Evolutionary conservation across 2,113 vertebrate genomes (phyloP).

Genomic region (Fukomys damarensis): DNA sequence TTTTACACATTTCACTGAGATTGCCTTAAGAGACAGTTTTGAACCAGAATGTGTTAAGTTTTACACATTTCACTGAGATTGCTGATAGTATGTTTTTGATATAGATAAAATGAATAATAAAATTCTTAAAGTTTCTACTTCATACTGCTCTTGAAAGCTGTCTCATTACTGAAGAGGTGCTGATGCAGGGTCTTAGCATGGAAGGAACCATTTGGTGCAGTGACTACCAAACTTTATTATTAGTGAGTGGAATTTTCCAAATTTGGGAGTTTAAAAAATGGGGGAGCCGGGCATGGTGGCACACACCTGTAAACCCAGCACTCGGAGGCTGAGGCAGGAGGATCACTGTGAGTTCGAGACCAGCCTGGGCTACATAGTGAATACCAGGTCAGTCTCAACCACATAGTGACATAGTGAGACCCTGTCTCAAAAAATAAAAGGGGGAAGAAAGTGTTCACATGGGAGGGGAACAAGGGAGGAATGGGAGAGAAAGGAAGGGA

Average conservation of each 20-base stretch:
- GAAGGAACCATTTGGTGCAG: not conserved
- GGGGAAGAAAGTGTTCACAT: no score
- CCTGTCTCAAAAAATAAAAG: no score
- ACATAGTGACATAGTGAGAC: no score
- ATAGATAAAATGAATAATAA: not conserved
- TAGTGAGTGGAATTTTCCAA: not conserved
- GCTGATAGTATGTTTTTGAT: slow-evolving; percentile 23
- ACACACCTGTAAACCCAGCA: no score
- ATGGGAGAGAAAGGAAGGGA: no score
- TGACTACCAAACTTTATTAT: not conserved
- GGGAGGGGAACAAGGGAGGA: no score
- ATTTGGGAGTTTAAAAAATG: not conserved
- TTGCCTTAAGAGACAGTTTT: no score
- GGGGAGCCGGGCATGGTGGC: no score
- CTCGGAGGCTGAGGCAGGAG: no score
- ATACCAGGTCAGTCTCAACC: no score
- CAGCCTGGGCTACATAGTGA: no score
- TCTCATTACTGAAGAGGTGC: not conserved
- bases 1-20: not conserved
- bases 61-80: not conserved
- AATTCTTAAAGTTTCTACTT: not conserved
- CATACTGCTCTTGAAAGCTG: not conserved
- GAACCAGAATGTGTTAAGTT: not conserved
- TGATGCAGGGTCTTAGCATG: not conserved
- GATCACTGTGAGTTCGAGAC: no score